A percentile compares a stretch with the other conserved stretches of the same genome.
These are phyloP conservation scores for Phasianus colchicus DNA, from an alignment of 2,113 vertebrate species.

Conservation along the genomic window DNA sequence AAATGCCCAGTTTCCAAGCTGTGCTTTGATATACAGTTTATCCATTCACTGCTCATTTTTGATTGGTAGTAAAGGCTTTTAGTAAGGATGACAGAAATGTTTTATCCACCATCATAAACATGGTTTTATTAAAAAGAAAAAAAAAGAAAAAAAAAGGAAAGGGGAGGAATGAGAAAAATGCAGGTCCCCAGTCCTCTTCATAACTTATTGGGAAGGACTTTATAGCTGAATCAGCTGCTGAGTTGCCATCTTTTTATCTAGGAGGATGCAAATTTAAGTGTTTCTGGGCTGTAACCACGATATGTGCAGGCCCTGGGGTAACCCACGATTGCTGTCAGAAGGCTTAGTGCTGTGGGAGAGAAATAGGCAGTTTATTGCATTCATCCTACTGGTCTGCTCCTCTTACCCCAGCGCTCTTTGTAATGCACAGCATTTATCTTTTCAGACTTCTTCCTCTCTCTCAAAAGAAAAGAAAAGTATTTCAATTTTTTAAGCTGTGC, in stretches of 20 bases:
- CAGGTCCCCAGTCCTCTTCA: constrained; percentile 21
- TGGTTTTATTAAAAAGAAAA: constrained; percentile 48
- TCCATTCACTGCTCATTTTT: constrained; percentile 36
- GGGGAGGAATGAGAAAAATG: constrained; percentile 30
- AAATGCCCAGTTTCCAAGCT: constrained; percentile 51
- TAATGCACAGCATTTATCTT: background rate
- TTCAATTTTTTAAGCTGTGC: background rate
- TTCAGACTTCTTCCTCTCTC: background rate
- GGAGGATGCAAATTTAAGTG: constrained; percentile 44
- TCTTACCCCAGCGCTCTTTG: background rate
- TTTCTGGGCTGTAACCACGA: background rate
- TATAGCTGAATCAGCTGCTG: constrained; percentile 72
- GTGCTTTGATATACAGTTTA: constrained; percentile 51
- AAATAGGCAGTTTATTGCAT: background rate
- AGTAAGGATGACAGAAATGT: constrained; percentile 60
- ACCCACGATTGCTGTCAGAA: background rate
- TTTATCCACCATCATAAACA: constrained; percentile 65
- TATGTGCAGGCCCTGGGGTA: background rate
- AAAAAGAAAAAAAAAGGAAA: background rate
- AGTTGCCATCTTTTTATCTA: constrained; percentile 3
- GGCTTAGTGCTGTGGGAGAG: background rate
- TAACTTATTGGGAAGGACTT: constrained; percentile 58
- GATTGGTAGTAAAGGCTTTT: constrained; percentile 64
- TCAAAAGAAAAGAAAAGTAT: background rate
- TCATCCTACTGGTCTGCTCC: background rate